These are phyloP conservation scores for Leiothrix lutea DNA, from an alignment of 2,113 vertebrate species.

Conservation along the genomic window DNA sequence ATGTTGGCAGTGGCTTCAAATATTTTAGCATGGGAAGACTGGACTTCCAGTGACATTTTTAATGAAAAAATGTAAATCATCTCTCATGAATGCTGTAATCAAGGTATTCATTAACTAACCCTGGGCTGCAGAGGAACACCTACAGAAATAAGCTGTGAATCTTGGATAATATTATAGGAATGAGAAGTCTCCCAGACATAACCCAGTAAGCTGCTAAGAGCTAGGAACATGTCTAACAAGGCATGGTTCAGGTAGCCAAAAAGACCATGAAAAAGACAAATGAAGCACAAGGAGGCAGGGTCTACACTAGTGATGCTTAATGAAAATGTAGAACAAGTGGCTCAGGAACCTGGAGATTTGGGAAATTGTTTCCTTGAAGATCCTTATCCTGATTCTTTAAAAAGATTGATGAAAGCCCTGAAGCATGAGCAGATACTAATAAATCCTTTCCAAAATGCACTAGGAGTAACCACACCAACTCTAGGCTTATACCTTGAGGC, in stretches of 20 bases:
- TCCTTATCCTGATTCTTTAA: neutral
- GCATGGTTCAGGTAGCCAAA: neutral
- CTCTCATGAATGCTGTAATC: conserved; percentile 10
- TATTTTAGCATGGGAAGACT: conserved; percentile 33
- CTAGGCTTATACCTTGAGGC: neutral
- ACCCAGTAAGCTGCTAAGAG: neutral
- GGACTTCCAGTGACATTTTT: conserved; percentile 78
- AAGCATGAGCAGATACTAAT: neutral
- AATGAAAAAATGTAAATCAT: conserved; percentile 70
- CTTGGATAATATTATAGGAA: neutral
- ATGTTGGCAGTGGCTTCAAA: conserved; percentile 66
- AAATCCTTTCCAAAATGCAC: neutral
- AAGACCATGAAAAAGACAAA: neutral
- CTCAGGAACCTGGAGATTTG: neutral
- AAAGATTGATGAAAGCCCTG: neutral
- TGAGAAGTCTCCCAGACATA: neutral
- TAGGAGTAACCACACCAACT: neutral
- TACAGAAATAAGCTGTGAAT: neutral
- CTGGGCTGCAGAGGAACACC: neutral
- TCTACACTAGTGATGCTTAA: neutral
- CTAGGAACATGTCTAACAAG: neutral
- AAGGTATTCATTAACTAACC: conserved; percentile 29
- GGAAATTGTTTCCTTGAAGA: neutral
- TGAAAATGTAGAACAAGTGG: neutral
- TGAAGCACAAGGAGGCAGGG: neutral